Percentiles rank a stretch among this genome's conserved stretches.
Conservation (phyloP, 1,140 invertebrate species). For the Phenacoccus solenopsis region DNA sequence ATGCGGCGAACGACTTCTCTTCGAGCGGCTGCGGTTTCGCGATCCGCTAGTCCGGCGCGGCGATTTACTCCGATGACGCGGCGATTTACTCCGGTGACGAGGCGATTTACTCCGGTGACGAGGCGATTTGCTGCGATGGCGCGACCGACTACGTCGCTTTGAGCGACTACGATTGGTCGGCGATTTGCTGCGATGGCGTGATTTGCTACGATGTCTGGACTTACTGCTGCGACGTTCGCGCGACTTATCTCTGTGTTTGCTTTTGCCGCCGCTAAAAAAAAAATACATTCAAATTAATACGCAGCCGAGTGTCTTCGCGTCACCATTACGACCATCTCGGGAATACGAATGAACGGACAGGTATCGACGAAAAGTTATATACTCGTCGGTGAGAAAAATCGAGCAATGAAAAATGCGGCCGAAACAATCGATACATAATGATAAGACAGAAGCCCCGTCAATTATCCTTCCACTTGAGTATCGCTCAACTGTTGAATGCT, state of each 20-base stretch:
- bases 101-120: neutral
- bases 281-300: no score
- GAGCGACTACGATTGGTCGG: neutral
- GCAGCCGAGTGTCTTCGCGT: no score
- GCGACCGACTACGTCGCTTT: neutral
- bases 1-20: neutral
- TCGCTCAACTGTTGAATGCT: no score
- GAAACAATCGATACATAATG: no score
- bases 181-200: slow-evolving; percentile 10
- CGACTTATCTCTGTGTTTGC: neutral
- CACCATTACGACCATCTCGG: no score
- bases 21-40: neutral
- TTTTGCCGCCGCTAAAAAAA: slow-evolving; percentile 23
- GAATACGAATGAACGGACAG: no score
- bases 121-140: neutral
- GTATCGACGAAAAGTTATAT: no score
- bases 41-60: neutral
- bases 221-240: neutral
- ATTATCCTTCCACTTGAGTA: no score
- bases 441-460: no score
- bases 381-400: no score
- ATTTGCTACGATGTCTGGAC: neutral
- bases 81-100: neutral
- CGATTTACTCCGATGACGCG: neutral
- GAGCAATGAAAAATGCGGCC: no score